A percentile compares a stretch with the other conserved stretches of the same genome.
These are phyloP conservation scores for Eufriesea mexicana DNA, from an alignment of 1,140 invertebrate genomes.

Conservation along the genomic window DNA sequence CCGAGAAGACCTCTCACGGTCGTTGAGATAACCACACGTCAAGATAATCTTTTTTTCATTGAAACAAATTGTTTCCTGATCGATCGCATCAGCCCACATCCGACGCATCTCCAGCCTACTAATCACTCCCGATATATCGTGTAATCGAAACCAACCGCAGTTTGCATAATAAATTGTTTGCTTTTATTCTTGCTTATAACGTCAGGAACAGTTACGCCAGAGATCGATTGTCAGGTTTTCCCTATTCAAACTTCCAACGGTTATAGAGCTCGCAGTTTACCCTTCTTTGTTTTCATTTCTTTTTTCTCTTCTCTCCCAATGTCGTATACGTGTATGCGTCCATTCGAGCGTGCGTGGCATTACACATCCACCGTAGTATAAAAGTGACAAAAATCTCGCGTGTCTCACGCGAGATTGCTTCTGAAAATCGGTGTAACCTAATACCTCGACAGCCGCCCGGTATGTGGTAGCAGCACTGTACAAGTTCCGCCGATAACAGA, in stretches of 20 bases:
- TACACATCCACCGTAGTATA: not conserved
- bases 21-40: conserved; percentile 11
- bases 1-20: conserved; percentile 44
- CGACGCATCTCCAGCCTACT: not conserved
- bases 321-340: too few relatives aligned
- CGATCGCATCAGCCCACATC: not conserved
- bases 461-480: not conserved
- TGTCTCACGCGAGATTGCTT: not conserved
- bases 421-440: conserved; percentile 13
- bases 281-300: not conserved
- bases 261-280: not conserved
- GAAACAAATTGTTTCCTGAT: conserved; percentile 39
- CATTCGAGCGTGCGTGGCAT: not conserved
- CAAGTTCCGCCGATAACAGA: not conserved
- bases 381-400: not conserved
- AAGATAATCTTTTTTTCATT: conserved; percentile 36
- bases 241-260: not conserved
- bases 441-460: not conserved
- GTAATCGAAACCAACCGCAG: not conserved
- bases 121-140: not conserved
- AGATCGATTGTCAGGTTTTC: conserved; percentile 11
- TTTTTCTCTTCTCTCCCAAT: not conserved
- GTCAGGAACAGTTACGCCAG: not conserved
- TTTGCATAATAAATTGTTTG: conserved; percentile 43
- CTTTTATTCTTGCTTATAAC: not conserved